Percentiles rank a stretch among this genome's conserved stretches.
These are phyloP conservation scores for Dolichoris vasculosae DNA, from an alignment of 1,140 invertebrate species.

Conservation along the genomic window DNA sequence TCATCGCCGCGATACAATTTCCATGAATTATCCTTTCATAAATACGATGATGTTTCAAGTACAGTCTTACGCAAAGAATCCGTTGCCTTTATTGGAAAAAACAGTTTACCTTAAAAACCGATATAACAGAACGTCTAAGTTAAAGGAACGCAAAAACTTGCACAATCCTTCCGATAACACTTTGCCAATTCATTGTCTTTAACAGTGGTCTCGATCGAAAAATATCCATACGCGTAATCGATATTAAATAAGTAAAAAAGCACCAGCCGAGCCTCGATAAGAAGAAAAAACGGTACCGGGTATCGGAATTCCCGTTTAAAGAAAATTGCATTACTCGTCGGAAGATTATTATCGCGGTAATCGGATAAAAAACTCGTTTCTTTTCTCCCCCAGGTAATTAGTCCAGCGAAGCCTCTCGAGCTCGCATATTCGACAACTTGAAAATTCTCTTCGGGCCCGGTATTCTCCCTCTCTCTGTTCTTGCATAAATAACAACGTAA, in stretches of 20 bases:
- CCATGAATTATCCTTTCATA: not conserved
- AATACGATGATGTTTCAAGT: not conserved
- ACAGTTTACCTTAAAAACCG: not conserved
- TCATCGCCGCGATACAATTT: not conserved
- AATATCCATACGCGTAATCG: too few species aligned
- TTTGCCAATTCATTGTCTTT: too few species aligned
- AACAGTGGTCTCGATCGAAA: too few species aligned
- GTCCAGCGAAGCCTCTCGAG: not conserved
- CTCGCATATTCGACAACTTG: not conserved
- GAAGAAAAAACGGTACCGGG: not conserved
- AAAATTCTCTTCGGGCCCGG: not conserved
- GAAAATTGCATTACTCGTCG: not conserved
- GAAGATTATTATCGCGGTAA: too few species aligned
- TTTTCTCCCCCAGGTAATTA: conserved; percentile 17
- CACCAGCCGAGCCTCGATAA: not conserved
- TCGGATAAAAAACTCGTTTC: conserved; percentile 5
- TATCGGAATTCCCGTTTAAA: not conserved
- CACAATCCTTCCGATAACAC: too few species aligned
- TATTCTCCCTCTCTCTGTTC: not conserved
- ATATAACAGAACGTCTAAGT: too few species aligned
- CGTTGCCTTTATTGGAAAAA: not conserved
- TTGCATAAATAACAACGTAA: conserved; percentile 22
- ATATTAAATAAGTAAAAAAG: not conserved
- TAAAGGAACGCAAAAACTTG: too few species aligned
- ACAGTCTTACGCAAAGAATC: not conserved